Evolutionary conservation across 2,888 invertebrate genomes (phyloP).

Genomic region (Dolichomitus sp.): DNA sequence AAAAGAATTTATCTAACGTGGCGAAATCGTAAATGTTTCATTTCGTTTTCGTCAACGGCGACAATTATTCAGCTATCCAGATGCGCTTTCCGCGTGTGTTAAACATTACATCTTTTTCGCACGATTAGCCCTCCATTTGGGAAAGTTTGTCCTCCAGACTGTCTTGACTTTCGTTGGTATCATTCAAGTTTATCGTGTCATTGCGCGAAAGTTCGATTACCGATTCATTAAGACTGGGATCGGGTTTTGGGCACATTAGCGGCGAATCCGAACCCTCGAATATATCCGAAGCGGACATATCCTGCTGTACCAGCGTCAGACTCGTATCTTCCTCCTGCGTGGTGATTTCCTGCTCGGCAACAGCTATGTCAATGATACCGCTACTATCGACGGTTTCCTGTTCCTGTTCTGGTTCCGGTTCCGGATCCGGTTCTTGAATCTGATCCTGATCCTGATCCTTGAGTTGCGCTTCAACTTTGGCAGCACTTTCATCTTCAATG

Average conservation of each 20-base stretch:
- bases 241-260: constrained; percentile 65
- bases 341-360: constrained; percentile 58
- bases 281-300: constrained; percentile 77
- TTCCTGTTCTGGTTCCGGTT: no score
- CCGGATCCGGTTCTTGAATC: no score
- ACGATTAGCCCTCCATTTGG: constrained; percentile 82
- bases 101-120: background rate
- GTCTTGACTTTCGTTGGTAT: constrained; percentile 84
- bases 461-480: constrained; percentile 44
- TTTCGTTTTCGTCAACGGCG: background rate
- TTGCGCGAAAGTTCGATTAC: constrained; percentile 79
- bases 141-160: constrained; percentile 84
- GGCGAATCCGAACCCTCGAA: constrained; percentile 72
- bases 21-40: background rate
- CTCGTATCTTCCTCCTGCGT: constrained; percentile 66
- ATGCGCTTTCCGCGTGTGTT: background rate
- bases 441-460: constrained; percentile 14
- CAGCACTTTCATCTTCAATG: constrained; percentile 42
- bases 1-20: background rate
- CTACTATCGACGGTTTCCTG: constrained; percentile 43
- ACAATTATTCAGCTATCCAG: background rate
- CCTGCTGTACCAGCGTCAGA: constrained; percentile 69
- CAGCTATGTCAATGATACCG: constrained; percentile 59
- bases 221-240: constrained; percentile 73
- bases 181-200: constrained; percentile 82